Base-by-base conservation (phyloP, 2,797 vertebrate genomes). In the Pipistrellus pipistrellus region DNA sequence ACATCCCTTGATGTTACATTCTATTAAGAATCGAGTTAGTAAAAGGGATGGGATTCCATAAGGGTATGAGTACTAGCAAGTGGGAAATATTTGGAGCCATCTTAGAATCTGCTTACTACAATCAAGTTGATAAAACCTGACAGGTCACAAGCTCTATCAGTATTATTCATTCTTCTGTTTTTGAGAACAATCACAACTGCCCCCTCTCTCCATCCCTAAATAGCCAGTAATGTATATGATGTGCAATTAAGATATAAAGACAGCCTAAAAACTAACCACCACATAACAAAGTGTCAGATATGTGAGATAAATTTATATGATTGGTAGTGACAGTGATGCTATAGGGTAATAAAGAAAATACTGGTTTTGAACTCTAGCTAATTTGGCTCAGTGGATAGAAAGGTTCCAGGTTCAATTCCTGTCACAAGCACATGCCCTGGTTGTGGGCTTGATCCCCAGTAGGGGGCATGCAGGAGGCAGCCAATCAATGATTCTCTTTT, bases 11-110 rank as follows among this genome's bases (percentile, higher is more conserved):
- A 46, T n/a, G 17, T 59, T 93, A 7, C 8, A 85, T 4, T 85
- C 23, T 41, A 78, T 75, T 48, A 68, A 95, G 2, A 94, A 85
- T 78, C 12, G 73, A 66, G 4, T 85, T 91, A 76, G n/a, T 38
- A 27, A 92, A 78, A 38, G 20, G 68, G 8, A 44, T 23, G 6
- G 2, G 15, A 46, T 46, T 71, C 23, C 8, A 18, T 80, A 48
- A 64, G 44, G 2, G 2, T 35, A 30, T n/a, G 5, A 82, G 46
- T 32, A 21, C 4, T 17, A 55, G 57, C 2, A 82, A 25, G 23
- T 32, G 11, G 35, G 9, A 68, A 78, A n/a, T 51, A 62, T 41
- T 44, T 71, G 25, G 21, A 11, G 5, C 46, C 7, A 32, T 80
- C 9, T 69, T 64, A 64, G 18, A 55, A 2, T 66, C 76, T 72